Evolutionary conservation across 2,797 vertebrate genomes (phyloP).

Genomic region (Moxostoma hubbsi): DNA sequence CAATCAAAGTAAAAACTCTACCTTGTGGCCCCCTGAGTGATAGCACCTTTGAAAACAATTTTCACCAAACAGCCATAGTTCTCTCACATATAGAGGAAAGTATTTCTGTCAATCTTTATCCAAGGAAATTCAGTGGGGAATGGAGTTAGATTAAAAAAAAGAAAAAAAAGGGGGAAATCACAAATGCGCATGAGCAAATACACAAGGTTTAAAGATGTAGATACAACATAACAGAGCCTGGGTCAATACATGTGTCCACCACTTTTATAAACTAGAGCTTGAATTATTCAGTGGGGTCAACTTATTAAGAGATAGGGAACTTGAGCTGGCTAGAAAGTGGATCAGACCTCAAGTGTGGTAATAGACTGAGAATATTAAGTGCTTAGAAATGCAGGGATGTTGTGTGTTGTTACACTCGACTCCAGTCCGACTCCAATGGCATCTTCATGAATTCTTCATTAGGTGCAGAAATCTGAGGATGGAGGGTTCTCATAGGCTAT

Average conservation of each 20-base stretch:
- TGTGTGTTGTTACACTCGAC: slow-evolving; percentile 30
- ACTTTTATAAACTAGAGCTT: slow-evolving; percentile 2
- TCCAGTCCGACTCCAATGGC: slow-evolving; percentile 32
- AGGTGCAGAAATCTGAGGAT: slow-evolving; percentile 38
- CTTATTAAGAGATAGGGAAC: slow-evolving; percentile 16
- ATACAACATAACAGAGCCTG: background rate
- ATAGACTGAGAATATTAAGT: slow-evolving; percentile 32
- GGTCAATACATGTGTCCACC: slow-evolving; percentile 18
- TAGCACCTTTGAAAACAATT: slow-evolving; percentile 34
- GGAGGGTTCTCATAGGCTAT: background rate
- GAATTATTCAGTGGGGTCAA: slow-evolving; percentile 41
- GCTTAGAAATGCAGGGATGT: slow-evolving; percentile 20
- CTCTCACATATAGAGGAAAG: slow-evolving; percentile 32
- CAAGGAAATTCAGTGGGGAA: slow-evolving; percentile 1
- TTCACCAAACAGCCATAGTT: slow-evolving; percentile 36
- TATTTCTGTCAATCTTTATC: slow-evolving; percentile 35
- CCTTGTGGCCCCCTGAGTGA: background rate
- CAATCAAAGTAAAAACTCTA: slow-evolving; percentile 16
- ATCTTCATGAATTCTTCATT: slow-evolving; percentile 56
- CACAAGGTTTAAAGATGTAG: slow-evolving; percentile 10
- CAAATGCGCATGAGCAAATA: slow-evolving; percentile 28
- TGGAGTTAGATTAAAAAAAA: slow-evolving; percentile 10
- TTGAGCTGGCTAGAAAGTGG: background rate
- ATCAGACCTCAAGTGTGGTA: slow-evolving; percentile 12
- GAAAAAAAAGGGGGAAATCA: slow-evolving; percentile 2